A percentile compares a stretch with the other conserved stretches of the same genome.
Conservation (phyloP, 2,113 vertebrate genomes). For the Atractosteus spatula region DNA sequence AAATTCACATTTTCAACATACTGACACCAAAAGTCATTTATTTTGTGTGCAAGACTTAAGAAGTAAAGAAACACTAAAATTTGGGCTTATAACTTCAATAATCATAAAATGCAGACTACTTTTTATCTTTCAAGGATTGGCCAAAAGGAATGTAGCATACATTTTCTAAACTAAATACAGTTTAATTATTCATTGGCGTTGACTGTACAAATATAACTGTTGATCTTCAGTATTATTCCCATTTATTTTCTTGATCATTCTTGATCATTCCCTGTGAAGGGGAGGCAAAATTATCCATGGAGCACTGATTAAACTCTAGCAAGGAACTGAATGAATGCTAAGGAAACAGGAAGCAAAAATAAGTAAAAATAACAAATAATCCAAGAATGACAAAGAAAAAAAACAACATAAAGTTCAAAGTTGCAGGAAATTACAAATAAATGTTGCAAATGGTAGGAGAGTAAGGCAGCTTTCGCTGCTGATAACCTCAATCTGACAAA, state of each 20-base stretch:
- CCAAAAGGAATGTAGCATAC: too few relatives aligned
- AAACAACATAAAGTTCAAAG: background rate
- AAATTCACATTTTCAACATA: too few relatives aligned
- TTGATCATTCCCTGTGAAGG: constrained; percentile 6
- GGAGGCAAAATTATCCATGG: too few relatives aligned
- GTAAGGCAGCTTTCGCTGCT: background rate
- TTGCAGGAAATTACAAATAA: background rate
- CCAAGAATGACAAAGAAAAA: constrained; percentile 1
- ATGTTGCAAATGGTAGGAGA: background rate
- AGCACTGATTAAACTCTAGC: background rate
- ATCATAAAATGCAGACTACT: too few relatives aligned
- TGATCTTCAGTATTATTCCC: constrained; percentile 2
- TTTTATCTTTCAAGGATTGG: too few relatives aligned
- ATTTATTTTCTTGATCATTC: constrained; percentile 3
- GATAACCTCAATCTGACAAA: constrained; percentile 1
- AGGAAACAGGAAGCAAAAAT: background rate
- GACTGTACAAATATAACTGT: too few relatives aligned
- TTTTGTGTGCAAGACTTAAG: too few relatives aligned
- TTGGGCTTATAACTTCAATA: too few relatives aligned
- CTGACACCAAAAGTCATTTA: too few relatives aligned
- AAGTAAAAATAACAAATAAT: background rate
- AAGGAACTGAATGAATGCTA: background rate
- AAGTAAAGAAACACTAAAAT: too few relatives aligned
- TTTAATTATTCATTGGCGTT: too few relatives aligned
- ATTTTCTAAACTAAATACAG: too few relatives aligned